Base-by-base conservation (phyloP, 2,797 vertebrate genomes). In the Tokudaia tokunoshimensis region DNA sequence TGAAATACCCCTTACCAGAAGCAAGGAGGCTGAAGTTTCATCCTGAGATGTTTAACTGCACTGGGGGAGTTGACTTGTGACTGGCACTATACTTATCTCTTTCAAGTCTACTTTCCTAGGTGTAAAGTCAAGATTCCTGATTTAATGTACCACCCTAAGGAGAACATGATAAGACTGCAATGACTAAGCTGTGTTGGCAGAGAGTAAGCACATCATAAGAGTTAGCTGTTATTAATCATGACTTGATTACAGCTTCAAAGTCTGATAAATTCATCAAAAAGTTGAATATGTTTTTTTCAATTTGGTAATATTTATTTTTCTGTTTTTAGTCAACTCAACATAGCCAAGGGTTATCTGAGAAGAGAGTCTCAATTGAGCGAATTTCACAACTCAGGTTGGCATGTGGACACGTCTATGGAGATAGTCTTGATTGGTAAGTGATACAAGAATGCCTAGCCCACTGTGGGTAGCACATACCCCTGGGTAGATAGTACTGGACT, bases 91-190 rank as follows among this genome's bases (percentile, higher is more conserved):
- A 31, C 89, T 34, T 80, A 83, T 61, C 15, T 26, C 79, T 89
- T 72, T 92, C 76, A 59, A 81, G 87, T 37, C 8, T 76, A 13
- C 22, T 86, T 84, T 41, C n/a, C 87, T 95, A 70, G 24, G 50
- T 86, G 50, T 70, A 95, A 96, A 96, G 92, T 92, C 34, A 91
- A 91, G 81, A 94, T 70, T 72, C 31, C 52, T 90, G 85, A 91
- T 17, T 87, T 91, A 74, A 85, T 75, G 15, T 88, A 22, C 29
- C 9, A 22, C 65, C 9, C 9, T 86, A 31, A 92, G 24, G 76
- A 75, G 55, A 82, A 89, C 94, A 61, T 55, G 61, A 94, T 26
- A 85, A 50, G 59, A 80, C 93, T 37, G 37, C 34, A 79, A 83
- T 79, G 61, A 86, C 15, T 72, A 91, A 95, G 34, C 55, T 89